Percentiles rank a stretch among this genome's conserved stretches.
phyloP scores from a whole-genome alignment of 1,140 invertebrate genomes.

The Lordiphosa collinella region DNA sequence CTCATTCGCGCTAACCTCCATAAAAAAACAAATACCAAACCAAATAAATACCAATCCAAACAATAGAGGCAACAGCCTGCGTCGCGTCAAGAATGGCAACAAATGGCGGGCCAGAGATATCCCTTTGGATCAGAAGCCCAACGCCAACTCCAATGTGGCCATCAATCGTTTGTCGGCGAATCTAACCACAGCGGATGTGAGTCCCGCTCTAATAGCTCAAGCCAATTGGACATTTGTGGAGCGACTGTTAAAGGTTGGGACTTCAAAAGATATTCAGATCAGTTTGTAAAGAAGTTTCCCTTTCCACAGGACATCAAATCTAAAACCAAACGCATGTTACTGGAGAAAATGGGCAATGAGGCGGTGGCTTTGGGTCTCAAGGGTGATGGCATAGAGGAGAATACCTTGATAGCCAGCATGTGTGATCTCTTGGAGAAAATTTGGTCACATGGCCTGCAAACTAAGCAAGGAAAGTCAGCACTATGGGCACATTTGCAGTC shows the following conservation, averaged over 20 bases:
- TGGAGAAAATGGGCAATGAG: conserved; percentile 99
- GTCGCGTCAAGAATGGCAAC: conserved; percentile 82
- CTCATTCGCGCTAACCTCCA: conserved; percentile 60
- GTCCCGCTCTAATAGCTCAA: conserved; percentile 90
- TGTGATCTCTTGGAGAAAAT: conserved; percentile 98
- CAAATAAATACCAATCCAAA: conserved; percentile 15
- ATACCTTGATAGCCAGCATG: conserved; percentile 96
- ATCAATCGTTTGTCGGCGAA: conserved; percentile 75
- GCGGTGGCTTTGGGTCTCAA: conserved; percentile 84
- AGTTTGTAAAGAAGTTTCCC: background rate
- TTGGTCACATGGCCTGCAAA: conserved; percentile 98
- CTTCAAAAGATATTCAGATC: background rate
- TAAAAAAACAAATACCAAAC: conserved; percentile 26
- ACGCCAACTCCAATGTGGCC: conserved; percentile 42
- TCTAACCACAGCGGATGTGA: conserved; percentile 71
- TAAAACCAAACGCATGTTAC: conserved; percentile 98
- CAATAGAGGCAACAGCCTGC: conserved; percentile 82
- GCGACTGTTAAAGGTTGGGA: conserved; percentile 94
- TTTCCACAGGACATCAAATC: conserved; percentile 88
- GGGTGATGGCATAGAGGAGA: conserved; percentile 94
- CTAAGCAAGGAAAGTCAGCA: conserved; percentile 97
- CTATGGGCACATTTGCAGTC: conserved; percentile 95
- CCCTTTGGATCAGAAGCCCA: conserved; percentile 80
- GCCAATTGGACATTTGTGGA: conserved; percentile 99
- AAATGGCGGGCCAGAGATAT: conserved; percentile 83